These are phyloP conservation scores for Corydoras sp. DNA, from an alignment of 2,113 vertebrate genomes.

Conservation along the genomic window DNA sequence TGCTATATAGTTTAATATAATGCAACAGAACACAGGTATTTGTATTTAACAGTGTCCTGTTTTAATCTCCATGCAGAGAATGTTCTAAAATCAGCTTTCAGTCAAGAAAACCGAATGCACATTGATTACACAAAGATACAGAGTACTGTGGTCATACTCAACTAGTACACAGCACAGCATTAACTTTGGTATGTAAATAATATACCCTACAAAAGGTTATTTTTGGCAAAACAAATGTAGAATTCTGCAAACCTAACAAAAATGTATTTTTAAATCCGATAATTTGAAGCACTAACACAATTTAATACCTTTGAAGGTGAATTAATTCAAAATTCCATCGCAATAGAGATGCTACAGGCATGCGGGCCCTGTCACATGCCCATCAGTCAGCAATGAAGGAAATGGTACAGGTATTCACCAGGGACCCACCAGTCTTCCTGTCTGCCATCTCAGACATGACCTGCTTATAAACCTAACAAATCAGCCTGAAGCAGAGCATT, in stretches of 20 bases:
- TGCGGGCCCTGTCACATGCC: conserved; percentile 36
- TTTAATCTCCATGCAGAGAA: too few relatives aligned
- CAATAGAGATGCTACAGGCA: conserved; percentile 29
- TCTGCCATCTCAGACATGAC: conserved; percentile 17
- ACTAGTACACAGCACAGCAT: too few relatives aligned
- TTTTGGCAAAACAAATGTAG: too few relatives aligned
- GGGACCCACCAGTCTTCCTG: conserved; percentile 27
- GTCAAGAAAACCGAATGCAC: too few relatives aligned
- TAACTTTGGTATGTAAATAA: too few relatives aligned
- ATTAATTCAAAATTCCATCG: conserved; percentile 20
- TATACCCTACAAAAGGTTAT: too few relatives aligned
- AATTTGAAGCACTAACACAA: not conserved
- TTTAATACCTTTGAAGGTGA: conserved; percentile 8
- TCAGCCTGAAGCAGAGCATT: not conserved
- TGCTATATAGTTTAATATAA: not conserved
- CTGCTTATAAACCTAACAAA: conserved; percentile 6
- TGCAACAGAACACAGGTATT: not conserved
- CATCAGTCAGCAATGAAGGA: conserved; percentile 28
- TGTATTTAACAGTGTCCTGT: too few relatives aligned
- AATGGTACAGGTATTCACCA: conserved; percentile 19
- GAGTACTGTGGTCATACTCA: too few relatives aligned
- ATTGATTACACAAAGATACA: too few relatives aligned
- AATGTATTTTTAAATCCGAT: not conserved
- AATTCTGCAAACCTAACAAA: too few relatives aligned
- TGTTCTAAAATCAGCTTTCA: too few relatives aligned